A percentile compares a stretch with the other conserved stretches of the same genome.
Conservation (phyloP, 1,140 invertebrate genomes). For the Mizuhopecten yessoensis region DNA sequence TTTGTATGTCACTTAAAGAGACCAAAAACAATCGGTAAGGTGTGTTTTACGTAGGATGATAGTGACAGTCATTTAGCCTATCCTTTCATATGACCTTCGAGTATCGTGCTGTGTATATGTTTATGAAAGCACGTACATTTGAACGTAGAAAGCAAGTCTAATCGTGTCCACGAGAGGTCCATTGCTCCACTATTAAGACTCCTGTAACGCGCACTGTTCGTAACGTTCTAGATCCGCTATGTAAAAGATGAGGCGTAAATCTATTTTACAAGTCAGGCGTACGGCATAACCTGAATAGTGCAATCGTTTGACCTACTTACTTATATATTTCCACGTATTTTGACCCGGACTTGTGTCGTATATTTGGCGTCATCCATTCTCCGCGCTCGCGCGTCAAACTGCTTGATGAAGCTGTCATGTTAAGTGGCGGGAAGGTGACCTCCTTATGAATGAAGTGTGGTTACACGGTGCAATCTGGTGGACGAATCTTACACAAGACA, state of each 20-base stretch:
- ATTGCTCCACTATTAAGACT: too few species aligned
- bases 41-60: too few species aligned
- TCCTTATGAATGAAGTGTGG: conserved; percentile 38
- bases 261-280: not conserved
- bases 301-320: not conserved
- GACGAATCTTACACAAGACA: not conserved
- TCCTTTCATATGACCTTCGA: too few species aligned
- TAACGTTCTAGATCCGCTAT: too few species aligned
- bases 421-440: conserved; percentile 36
- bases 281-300: not conserved
- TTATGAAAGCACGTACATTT: too few species aligned
- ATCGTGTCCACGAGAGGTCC: too few species aligned
- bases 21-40: too few species aligned
- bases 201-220: too few species aligned
- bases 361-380: not conserved
- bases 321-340: conserved; percentile 17
- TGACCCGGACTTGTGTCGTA: not conserved
- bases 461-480: not conserved
- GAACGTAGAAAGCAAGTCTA: too few species aligned
- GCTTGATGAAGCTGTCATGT: conserved; percentile 15
- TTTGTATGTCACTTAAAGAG: too few species aligned
- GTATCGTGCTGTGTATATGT: too few species aligned
- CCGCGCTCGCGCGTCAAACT: not conserved
- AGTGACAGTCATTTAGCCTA: too few species aligned
- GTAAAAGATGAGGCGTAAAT: not conserved